Evolutionary conservation across 2,888 invertebrate species (phyloP).

Genomic region (Limnephilus rhombicus): DNA sequence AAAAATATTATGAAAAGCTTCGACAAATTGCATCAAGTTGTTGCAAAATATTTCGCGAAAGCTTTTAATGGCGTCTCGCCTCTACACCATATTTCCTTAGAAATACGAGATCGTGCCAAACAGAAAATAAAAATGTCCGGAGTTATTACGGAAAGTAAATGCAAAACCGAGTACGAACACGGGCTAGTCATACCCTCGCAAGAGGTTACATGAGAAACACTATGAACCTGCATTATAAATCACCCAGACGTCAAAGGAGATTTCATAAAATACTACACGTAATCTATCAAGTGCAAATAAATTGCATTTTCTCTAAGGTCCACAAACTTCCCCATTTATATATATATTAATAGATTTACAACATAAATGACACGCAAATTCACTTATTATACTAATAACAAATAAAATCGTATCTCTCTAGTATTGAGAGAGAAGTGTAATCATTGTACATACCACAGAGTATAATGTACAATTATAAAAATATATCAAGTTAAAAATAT

Average conservation of each 20-base stretch:
- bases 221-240: constrained; percentile 63
- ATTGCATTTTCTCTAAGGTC: constrained; percentile 43
- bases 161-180: constrained; percentile 40
- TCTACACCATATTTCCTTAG: constrained; percentile 38
- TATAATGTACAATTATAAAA: too few relatives aligned
- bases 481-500: too few relatives aligned
- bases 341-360: too few relatives aligned
- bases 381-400: too few relatives aligned
- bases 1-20: background rate
- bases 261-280: constrained; percentile 64
- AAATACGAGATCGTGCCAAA: constrained; percentile 49
- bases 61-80: constrained; percentile 45
- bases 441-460: too few relatives aligned
- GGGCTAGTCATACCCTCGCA: background rate
- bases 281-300: constrained; percentile 59
- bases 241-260: constrained; percentile 63
- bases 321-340: background rate
- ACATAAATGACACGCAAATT: too few relatives aligned
- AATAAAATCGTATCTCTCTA: too few relatives aligned
- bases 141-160: constrained; percentile 55
- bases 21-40: constrained; percentile 20
- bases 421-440: too few relatives aligned
- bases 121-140: constrained; percentile 53
- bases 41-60: constrained; percentile 13
- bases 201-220: constrained; percentile 52